Percentiles rank a stretch among this genome's conserved stretches.
phyloP scores from a whole-genome alignment of 2,113 vertebrate genomes.

The Colaptes auratus region DNA sequence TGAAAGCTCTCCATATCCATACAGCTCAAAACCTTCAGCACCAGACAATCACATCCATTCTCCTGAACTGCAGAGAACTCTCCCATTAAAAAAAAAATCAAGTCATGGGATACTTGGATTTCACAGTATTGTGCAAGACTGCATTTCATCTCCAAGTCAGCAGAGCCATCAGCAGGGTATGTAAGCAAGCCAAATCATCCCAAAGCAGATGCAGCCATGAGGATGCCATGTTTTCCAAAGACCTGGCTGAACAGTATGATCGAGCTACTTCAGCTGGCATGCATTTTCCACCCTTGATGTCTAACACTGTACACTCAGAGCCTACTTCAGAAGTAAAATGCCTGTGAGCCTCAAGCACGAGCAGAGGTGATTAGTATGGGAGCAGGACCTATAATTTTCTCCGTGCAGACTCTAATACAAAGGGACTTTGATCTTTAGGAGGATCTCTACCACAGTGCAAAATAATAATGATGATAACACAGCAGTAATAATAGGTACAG shows the following conservation, averaged over 20 bases:
- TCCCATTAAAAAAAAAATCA: background rate
- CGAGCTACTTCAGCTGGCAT: background rate
- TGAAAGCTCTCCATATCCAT: background rate
- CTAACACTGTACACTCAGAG: background rate
- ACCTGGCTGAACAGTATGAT: background rate
- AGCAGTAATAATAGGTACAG: slow-evolving; percentile 49
- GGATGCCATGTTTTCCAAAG: background rate
- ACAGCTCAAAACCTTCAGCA: background rate
- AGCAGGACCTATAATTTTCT: background rate
- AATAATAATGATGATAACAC: slow-evolving; percentile 41
- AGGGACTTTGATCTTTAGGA: slow-evolving; percentile 28
- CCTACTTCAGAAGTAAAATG: background rate
- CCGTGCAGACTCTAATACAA: background rate
- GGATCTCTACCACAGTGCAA: background rate
- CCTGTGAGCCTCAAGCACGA: background rate
- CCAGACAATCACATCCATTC: background rate
- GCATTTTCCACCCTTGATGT: background rate
- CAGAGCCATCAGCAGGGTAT: background rate
- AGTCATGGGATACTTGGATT: background rate
- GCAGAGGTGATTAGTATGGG: background rate
- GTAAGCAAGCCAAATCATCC: background rate
- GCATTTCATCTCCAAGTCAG: background rate
- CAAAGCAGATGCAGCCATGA: background rate
- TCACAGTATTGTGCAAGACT: background rate
- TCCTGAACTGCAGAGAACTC: background rate